A percentile compares a stretch with the other conserved stretches of the same genome.
Conservation (phyloP, 1,140 invertebrate genomes). For the Drosophila quadrilineata region DNA sequence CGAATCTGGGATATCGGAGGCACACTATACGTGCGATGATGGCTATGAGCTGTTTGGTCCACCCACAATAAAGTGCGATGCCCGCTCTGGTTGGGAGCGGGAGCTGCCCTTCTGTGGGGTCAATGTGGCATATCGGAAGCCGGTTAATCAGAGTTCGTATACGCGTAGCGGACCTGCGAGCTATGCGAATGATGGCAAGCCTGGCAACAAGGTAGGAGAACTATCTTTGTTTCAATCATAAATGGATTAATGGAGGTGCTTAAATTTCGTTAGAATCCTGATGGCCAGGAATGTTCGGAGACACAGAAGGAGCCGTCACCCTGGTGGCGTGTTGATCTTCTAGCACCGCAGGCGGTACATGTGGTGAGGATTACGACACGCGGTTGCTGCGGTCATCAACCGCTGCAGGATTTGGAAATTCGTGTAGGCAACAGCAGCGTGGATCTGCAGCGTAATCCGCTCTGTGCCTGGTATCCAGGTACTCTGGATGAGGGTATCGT, state of each 20-base stretch:
- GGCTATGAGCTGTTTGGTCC: slow-evolving; percentile 89
- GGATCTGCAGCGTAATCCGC: slow-evolving; percentile 91
- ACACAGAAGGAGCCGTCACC: slow-evolving; percentile 93
- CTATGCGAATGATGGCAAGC: slow-evolving; percentile 92
- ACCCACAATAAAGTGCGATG: slow-evolving; percentile 85
- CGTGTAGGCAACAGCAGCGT: slow-evolving; percentile 94
- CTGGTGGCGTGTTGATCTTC: slow-evolving; percentile 95
- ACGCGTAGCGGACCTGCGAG: slow-evolving; percentile 89
- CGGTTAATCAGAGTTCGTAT: slow-evolving; percentile 93
- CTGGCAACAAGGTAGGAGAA: slow-evolving; percentile 82
- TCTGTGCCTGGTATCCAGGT: slow-evolving; percentile 96
- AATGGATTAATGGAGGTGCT: too few relatives aligned
- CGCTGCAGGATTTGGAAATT: slow-evolving; percentile 95
- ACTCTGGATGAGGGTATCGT: slow-evolving; percentile 95
- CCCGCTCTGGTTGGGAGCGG: slow-evolving; percentile 88
- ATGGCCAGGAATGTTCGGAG: slow-evolving; percentile 92
- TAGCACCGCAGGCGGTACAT: slow-evolving; percentile 90
- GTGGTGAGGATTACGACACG: slow-evolving; percentile 92
- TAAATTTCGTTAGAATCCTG: slow-evolving; percentile 86
- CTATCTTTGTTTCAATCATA: background rate
- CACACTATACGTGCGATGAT: slow-evolving; percentile 91
- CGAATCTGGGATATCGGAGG: slow-evolving; percentile 81
- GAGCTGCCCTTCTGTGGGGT: slow-evolving; percentile 93
- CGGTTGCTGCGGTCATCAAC: slow-evolving; percentile 93
- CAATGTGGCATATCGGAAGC: slow-evolving; percentile 93